Base-by-base conservation (phyloP, 35 echinoderm and acorn worm species). In the Chiridota heheva region DNA sequence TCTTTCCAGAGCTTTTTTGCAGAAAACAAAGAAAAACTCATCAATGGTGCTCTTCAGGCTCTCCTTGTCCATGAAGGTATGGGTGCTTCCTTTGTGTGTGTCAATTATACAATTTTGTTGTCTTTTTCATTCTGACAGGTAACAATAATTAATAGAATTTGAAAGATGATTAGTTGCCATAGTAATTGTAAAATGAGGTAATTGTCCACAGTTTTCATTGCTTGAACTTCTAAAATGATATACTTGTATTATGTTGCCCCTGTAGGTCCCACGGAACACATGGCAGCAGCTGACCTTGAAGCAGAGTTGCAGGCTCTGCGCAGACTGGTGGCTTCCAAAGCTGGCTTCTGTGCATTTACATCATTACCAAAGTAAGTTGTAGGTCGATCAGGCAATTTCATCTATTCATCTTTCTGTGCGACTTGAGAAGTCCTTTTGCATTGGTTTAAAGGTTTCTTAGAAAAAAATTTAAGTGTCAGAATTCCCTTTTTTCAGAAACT, bases 1-100 rank as follows among this genome's bases (percentile, higher is more conserved):
- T 72, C 45, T 1, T 72, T 76, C 35, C 58, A 97, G 93, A 85
- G 93, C 36, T 97, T 97, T 70, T 97, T 97, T 81, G 89, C 93
- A 42, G 93, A 97, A 37, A 97, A 97, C 73, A 97, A 97, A 80
- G 93, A 97, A 46, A 97, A 88, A 58, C 58, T 97, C 33, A 97
- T 97, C 88, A 91, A 87, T 58, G 93, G 84, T 84, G 93, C 93
- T n/a, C 44, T 97, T 12, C 61, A 55, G n/a, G 88, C 93, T 36
- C 67, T 97, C 18, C 68, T 97, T 44, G 88, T 81, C 16, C 84
- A 80, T 65, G 93, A 91, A 43, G 93, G 93, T 97, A 87, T 73
- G 22, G n/a, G n/a, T n/a, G n/a, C n/a, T n/a, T n/a, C n/a, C n/a
- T n/a, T n/a, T 5, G n/a, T n/a, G n/a, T n/a, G n/a, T n/a, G n/a